Percentiles rank a stretch among this genome's conserved stretches.
Evolutionary conservation across 2,888 invertebrate species (phyloP).

Genomic region (Pomacea canaliculata): DNA sequence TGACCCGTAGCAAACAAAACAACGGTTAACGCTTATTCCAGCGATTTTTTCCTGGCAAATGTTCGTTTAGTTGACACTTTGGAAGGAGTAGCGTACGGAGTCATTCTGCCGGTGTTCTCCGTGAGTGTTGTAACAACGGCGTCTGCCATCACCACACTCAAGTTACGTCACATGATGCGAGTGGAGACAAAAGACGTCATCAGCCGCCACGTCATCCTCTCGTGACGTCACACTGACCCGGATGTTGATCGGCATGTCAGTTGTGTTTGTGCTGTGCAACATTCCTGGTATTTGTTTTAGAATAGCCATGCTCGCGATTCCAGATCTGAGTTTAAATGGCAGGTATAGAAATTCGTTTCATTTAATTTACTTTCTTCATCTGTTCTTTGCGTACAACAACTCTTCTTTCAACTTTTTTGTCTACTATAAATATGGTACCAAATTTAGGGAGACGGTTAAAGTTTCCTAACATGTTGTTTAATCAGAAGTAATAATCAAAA

Average conservation of each 20-base stretch:
- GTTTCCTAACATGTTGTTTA: background rate
- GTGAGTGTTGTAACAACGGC: background rate
- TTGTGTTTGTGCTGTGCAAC: background rate
- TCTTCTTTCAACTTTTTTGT: background rate
- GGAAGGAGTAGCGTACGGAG: background rate
- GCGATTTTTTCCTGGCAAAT: no score
- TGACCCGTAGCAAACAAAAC: background rate
- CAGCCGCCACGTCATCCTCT: background rate
- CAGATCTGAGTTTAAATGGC: background rate
- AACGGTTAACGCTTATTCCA: no score
- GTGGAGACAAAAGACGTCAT: background rate
- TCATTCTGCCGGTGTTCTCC: background rate
- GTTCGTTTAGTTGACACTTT: no score
- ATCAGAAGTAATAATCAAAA: background rate
- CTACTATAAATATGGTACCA: background rate
- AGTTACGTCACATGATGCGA: background rate
- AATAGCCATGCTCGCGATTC: background rate
- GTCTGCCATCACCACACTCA: background rate
- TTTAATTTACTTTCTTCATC: background rate
- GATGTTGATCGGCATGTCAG: slow-evolving; percentile 12
- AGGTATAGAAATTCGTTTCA: background rate
- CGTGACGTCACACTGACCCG: slow-evolving; percentile 12
- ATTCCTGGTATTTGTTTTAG: background rate
- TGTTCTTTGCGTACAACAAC: background rate
- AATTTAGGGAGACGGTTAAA: background rate